Conservation (phyloP, 2,113 vertebrate genomes). For the Rhea pennata region DNA sequence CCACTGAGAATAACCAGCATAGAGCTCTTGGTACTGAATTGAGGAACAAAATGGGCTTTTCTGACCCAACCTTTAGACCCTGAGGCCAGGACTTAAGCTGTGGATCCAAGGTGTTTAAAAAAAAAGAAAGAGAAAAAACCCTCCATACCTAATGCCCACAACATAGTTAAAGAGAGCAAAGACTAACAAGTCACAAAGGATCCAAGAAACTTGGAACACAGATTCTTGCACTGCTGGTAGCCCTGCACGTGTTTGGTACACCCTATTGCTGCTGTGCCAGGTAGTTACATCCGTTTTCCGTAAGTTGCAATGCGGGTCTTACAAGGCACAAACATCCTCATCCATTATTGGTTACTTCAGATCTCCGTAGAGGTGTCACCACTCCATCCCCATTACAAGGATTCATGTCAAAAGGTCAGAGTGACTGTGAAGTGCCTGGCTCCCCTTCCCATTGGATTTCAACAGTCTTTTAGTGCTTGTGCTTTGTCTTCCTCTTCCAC, state of each 20-base stretch:
- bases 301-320: neutral
- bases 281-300: neutral
- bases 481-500: neutral
- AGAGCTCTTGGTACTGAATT: neutral
- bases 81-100: neutral
- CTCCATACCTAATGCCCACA: neutral
- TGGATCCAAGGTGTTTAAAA: neutral
- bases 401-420: neutral
- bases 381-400: neutral
- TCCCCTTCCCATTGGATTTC: neutral
- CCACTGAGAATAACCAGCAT: neutral
- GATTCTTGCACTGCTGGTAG: neutral
- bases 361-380: neutral
- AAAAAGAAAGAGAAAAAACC: neutral
- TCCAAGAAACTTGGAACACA: rapidly evolving
- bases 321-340: neutral
- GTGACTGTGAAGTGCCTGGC: neutral
- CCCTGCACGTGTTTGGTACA: neutral
- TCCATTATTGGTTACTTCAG: neutral
- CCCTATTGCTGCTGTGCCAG: neutral
- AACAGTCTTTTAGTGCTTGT: neutral
- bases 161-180: neutral
- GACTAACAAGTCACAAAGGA: neutral
- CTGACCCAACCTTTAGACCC: neutral
- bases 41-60: neutral